Percentiles rank a stretch among this genome's conserved stretches.
These are phyloP conservation scores for Argya squamiceps DNA, from an alignment of 2,797 vertebrate species.

Conservation along the genomic window DNA sequence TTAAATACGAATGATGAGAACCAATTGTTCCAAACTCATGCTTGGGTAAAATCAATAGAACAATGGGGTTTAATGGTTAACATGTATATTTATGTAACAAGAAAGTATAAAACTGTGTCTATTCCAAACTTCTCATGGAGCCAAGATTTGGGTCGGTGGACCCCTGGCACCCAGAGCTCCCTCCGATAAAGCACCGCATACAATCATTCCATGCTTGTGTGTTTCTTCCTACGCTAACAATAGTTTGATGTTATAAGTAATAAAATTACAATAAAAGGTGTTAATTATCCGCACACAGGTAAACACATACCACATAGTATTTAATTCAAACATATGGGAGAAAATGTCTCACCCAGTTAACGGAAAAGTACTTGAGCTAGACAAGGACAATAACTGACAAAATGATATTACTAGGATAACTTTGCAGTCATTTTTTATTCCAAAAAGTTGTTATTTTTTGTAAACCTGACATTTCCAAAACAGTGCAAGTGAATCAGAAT, in stretches of 20 bases:
- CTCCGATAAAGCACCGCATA: too few relatives aligned
- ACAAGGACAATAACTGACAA: constrained; percentile 4
- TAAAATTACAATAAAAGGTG: neutral
- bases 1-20: too few relatives aligned
- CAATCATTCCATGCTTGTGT: too few relatives aligned
- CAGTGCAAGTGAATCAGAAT: constrained; percentile 79
- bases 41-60: too few relatives aligned
- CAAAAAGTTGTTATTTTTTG: constrained; percentile 63
- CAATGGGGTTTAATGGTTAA: too few relatives aligned
- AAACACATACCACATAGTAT: neutral
- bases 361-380: neutral
- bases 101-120: too few relatives aligned
- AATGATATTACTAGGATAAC: neutral
- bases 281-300: neutral
- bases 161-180: too few relatives aligned
- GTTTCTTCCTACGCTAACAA: neutral
- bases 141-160: too few relatives aligned
- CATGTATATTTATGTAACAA: too few relatives aligned
- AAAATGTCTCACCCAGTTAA: neutral
- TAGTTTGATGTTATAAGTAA: neutral
- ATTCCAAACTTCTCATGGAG: too few relatives aligned
- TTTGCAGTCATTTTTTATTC: constrained; percentile 74
- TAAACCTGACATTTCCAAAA: constrained; percentile 77
- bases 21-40: too few relatives aligned
- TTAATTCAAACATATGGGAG: neutral